Evolutionary conservation across 2,888 invertebrate genomes (phyloP).

Genomic region (Eristalis arbustorum): DNA sequence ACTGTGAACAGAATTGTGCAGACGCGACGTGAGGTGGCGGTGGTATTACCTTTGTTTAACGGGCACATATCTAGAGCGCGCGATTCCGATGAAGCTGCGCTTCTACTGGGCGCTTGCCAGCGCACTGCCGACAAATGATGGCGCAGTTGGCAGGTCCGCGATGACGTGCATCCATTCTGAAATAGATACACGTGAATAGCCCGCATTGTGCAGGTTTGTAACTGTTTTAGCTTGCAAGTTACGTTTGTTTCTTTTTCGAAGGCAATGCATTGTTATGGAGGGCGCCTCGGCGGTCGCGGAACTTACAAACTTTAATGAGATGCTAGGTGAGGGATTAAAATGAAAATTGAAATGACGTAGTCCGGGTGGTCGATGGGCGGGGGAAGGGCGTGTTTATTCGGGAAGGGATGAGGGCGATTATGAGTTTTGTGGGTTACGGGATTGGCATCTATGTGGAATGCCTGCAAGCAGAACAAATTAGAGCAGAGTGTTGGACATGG

Average conservation of each 20-base stretch:
- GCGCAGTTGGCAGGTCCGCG: constrained; percentile 15
- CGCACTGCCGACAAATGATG: constrained; percentile 13
- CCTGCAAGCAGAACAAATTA: background rate
- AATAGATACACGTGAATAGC: constrained; percentile 46
- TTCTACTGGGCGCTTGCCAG: background rate
- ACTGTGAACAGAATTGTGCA: constrained; percentile 42
- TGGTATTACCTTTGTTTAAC: constrained; percentile 39
- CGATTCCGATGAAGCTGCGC: constrained; percentile 17
- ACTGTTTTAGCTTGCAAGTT: background rate
- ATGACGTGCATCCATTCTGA: constrained; percentile 34
- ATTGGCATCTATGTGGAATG: background rate
- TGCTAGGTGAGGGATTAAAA: constrained; percentile 32
- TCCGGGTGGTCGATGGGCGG: background rate
- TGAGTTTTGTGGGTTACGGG: background rate
- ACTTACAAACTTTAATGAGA: constrained; percentile 16
- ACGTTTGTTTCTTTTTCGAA: background rate
- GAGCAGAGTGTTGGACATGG: background rate
- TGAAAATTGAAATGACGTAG: constrained; percentile 20
- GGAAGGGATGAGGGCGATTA: background rate
- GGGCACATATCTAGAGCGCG: constrained; percentile 18
- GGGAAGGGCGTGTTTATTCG: background rate
- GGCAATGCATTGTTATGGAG: constrained; percentile 7
- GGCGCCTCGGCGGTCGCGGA: background rate
- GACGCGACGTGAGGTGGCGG: background rate
- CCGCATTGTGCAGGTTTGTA: constrained; percentile 35